Evolutionary conservation across 92 coral and sea anemone genomes (phyloP).

Genomic region (Muricea muricata): DNA sequence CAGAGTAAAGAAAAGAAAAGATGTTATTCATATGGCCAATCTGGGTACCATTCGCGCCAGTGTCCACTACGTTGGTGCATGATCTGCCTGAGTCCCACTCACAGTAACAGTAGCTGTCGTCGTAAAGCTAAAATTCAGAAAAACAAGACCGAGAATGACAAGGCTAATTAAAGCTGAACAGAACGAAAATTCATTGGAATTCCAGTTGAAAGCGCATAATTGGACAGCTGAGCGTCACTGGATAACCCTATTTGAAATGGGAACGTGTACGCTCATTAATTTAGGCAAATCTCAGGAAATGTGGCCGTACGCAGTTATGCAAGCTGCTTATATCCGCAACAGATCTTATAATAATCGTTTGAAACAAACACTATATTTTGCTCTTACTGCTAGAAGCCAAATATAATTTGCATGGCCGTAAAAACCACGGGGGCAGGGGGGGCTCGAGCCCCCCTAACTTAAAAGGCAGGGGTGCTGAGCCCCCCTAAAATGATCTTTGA

Average conservation of each 20-base stretch:
- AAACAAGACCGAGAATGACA: slow-evolving; percentile 4
- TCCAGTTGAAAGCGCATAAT: background rate
- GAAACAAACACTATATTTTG: slow-evolving; percentile 37
- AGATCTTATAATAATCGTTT: slow-evolving; percentile 37
- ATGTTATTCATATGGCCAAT: background rate
- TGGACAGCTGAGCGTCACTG: background rate
- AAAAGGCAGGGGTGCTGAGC: no score
- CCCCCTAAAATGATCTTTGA: no score
- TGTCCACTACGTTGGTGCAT: background rate
- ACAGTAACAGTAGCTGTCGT: background rate
- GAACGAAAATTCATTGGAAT: background rate
- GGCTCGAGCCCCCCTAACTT: no score
- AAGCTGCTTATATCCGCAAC: background rate
- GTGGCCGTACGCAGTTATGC: slow-evolving; percentile 41
- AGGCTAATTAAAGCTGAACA: slow-evolving; percentile 50
- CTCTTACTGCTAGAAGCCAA: slow-evolving; percentile 24
- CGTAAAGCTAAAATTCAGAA: background rate
- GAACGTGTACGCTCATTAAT: slow-evolving; percentile 9
- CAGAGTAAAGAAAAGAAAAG: background rate
- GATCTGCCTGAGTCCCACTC: background rate
- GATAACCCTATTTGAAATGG: slow-evolving; percentile 8
- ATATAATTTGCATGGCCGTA: no score
- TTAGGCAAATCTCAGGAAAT: slow-evolving; percentile 14
- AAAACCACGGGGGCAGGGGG: no score
- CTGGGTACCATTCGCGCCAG: background rate